Conservation (phyloP, 2,888 invertebrate genomes). For the Eubasilissa splendida region DNA sequence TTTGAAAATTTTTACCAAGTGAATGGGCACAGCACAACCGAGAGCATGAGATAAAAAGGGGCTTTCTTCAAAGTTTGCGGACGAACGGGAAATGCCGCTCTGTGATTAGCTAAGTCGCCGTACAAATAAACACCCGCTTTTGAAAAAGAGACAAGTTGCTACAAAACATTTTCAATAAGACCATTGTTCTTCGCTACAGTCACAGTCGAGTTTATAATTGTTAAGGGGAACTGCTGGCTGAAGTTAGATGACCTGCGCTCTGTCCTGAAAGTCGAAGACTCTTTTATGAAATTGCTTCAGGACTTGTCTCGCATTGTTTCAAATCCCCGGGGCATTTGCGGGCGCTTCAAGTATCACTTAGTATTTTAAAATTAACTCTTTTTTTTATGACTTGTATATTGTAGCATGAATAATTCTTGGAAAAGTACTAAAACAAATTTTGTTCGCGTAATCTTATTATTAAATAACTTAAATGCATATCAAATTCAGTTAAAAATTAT, state of each 20-base stretch:
- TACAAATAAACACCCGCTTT: conserved; percentile 23
- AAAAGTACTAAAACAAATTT: too few relatives aligned
- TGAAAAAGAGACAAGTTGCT: conserved; percentile 1
- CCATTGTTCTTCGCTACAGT: not conserved
- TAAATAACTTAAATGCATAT: too few relatives aligned
- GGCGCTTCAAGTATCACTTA: conserved; percentile 8
- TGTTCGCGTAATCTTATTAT: too few relatives aligned
- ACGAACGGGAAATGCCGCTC: conserved; percentile 14
- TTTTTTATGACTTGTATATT: too few relatives aligned
- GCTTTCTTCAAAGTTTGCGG: not conserved
- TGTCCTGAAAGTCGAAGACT: not conserved
- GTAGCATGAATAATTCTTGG: too few relatives aligned
- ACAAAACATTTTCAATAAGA: not conserved
- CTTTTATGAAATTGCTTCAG: not conserved
- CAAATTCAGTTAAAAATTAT: too few relatives aligned
- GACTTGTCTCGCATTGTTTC: conserved; percentile 7
- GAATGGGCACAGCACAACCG: not conserved
- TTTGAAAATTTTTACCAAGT: conserved; percentile 5
- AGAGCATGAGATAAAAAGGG: conserved; percentile 21
- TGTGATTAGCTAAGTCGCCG: conserved; percentile 19
- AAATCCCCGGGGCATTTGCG: conserved; percentile 1
- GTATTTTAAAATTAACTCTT: not conserved
- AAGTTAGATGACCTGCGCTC: conserved; percentile 19
- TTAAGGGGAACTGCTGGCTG: not conserved
- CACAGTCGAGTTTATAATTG: conserved; percentile 9